phyloP scores from a whole-genome alignment of 2,797 vertebrate genomes.

The Alectoris magna region DNA sequence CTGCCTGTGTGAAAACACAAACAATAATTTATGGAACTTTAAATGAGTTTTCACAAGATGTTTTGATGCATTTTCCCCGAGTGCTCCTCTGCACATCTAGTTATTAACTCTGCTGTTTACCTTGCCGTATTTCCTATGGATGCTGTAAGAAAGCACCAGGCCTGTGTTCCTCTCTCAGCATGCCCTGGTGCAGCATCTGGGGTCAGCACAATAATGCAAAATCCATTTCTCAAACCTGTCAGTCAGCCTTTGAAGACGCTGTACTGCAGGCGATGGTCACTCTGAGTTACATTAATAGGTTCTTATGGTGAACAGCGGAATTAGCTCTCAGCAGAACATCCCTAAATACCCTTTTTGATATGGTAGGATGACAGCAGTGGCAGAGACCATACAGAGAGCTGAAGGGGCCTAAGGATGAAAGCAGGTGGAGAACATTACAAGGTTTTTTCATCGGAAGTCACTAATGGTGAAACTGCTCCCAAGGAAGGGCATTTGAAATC shows the following conservation, averaged over 20 bases:
- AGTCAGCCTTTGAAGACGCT: constrained; percentile 31
- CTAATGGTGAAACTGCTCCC: neutral
- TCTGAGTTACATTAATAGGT: constrained; percentile 12
- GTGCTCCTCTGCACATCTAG: neutral
- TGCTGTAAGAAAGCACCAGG: neutral
- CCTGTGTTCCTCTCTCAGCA: neutral
- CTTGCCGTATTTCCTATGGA: neutral
- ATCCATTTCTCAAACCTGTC: neutral
- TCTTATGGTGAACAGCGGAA: neutral
- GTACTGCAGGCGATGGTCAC: constrained; percentile 46
- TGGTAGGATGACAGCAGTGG: constrained; percentile 8
- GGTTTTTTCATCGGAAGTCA: neutral
- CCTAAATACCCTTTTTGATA: constrained; percentile 42
- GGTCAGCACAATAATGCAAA: constrained; percentile 3
- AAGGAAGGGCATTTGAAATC: neutral
- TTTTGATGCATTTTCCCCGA: constrained; percentile 3
- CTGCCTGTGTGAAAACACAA: constrained; percentile 39
- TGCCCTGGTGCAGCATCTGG: neutral
- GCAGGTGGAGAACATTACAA: constrained; percentile 50
- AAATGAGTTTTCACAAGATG: constrained; percentile 19
- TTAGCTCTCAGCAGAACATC: constrained; percentile 39
- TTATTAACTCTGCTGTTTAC: neutral
- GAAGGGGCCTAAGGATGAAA: constrained; percentile 47
- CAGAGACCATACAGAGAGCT: constrained; percentile 31
- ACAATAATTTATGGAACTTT: constrained; percentile 54